phyloP scores from a whole-genome alignment of 2,888 invertebrate genomes.

The Caenorhabditis sp. region DNA sequence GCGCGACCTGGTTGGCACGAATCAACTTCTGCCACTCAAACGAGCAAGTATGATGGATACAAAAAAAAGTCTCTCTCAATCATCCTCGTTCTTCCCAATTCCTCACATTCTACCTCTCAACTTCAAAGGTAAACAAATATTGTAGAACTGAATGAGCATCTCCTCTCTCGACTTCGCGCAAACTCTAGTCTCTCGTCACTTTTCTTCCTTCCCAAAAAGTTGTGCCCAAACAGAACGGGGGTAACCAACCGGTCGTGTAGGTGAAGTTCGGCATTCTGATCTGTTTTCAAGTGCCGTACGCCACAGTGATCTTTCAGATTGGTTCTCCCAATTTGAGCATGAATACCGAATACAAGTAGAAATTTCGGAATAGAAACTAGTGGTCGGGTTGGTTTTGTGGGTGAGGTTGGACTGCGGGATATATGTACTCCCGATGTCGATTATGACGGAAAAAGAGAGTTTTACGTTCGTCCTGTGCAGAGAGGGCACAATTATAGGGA shows the following conservation, averaged over 20 bases:
- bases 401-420: slow-evolving; percentile 24
- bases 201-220: neutral
- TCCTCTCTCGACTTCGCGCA: slow-evolving; percentile 54
- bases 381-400: slow-evolving; percentile 14
- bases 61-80: slow-evolving; percentile 24
- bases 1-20: slow-evolving; percentile 35
- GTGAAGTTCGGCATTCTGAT: slow-evolving; percentile 62
- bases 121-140: slow-evolving; percentile 67
- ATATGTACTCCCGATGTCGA: slow-evolving; percentile 38
- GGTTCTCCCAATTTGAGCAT: slow-evolving; percentile 55
- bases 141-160: slow-evolving; percentile 63
- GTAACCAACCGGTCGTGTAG: slow-evolving; percentile 68
- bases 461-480: slow-evolving; percentile 20
- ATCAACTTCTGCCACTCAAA: slow-evolving; percentile 56
- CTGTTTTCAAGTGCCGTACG: slow-evolving; percentile 35
- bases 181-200: slow-evolving; percentile 43
- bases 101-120: slow-evolving; percentile 29
- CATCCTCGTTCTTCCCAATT: slow-evolving; percentile 22
- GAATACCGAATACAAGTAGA: slow-evolving; percentile 1
- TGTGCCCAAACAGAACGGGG: slow-evolving; percentile 22
- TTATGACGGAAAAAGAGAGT: slow-evolving; percentile 28
- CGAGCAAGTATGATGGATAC: slow-evolving; percentile 56
- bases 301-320: neutral
- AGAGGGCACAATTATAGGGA: slow-evolving; percentile 45
- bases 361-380: slow-evolving; percentile 15